Evolutionary conservation across 2,888 invertebrate species (phyloP), one percentile per base, ranked within the genome.

Genomic region (Agrotis segetum): DNA sequence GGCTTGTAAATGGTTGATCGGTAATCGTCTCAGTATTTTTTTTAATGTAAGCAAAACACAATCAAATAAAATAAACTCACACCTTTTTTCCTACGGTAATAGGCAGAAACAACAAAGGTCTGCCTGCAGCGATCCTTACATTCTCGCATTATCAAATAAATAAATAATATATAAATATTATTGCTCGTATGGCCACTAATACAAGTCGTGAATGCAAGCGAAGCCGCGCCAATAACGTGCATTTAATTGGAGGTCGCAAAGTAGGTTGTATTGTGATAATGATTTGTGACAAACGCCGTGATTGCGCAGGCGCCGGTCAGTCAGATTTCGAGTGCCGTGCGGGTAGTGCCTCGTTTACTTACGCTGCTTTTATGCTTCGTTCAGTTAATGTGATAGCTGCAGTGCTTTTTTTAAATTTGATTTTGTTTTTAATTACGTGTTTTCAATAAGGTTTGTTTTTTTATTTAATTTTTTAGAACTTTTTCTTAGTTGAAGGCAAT

Each of bases 201-300:
- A 21, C 29, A 49, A 49, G 29, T 44, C 46, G 52, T 71, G 50
- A 61, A 49, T 53, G 34, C 47, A 67, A 81, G 44, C 71, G n/a
- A 16, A 52, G 17, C 29, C 59, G 47, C 53, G 58, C 34, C 59
- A 77, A 58, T 52, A 77, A 62, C 55, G 59, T 77, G 82, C 66
- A 62, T 69, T 67, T 66, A 29, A 68, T 67, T 76, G 82, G 85
- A 83, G 83, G 83, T 83, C 79, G 21, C 69, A 56, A 82, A 79
- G 82, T 75, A 84, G 75, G 82, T 84, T 84, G 68, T 84, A 59
- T 71, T 84, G 76, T 82, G 83, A 82, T 84, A 82, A 84, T 84
- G 80, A 66, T 82, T 82, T 82, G 74, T 76, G 82, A 84, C 85
- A 79, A 73, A 81, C 68, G 50, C 49, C 68, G 63, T 62, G 72